Evolutionary conservation across 2,888 invertebrate species (phyloP).

Genomic region (Sinhomidia bicolor): DNA sequence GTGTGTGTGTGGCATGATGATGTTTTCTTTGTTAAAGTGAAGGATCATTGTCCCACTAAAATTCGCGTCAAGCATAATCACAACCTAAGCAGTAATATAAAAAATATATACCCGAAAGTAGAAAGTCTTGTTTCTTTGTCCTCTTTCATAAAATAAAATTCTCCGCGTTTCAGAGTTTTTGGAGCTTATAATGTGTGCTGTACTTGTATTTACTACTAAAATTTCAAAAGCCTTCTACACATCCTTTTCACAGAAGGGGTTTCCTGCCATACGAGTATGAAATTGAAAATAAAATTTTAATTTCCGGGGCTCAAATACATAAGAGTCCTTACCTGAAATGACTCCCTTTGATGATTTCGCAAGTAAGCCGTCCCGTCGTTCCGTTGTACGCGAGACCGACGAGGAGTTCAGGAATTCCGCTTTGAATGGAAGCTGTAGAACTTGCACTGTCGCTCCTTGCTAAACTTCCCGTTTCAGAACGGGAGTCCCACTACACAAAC

Average conservation of each 20-base stretch:
- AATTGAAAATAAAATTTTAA: slow-evolving; percentile 31
- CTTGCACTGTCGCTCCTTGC: slow-evolving; percentile 96
- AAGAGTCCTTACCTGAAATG: slow-evolving; percentile 84
- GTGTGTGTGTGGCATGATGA: no score
- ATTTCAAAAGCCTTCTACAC: neutral
- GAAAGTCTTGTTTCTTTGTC: no score
- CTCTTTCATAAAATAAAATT: neutral
- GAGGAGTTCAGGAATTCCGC: slow-evolving; percentile 93
- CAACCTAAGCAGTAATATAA: no score
- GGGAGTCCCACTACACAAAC: slow-evolving; percentile 82
- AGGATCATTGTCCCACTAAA: neutral
- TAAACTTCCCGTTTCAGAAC: slow-evolving; percentile 87
- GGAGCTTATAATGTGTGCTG: no score
- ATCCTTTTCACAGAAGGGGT: neutral
- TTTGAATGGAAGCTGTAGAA: slow-evolving; percentile 92
- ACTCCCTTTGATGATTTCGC: slow-evolving; percentile 92
- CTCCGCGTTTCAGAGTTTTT: no score
- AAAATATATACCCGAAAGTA: no score
- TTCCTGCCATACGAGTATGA: neutral
- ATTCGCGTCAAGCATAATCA: no score
- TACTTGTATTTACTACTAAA: neutral
- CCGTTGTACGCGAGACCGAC: slow-evolving; percentile 95
- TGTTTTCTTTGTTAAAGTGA: no score
- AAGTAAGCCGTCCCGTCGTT: slow-evolving; percentile 95
- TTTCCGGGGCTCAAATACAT: slow-evolving; percentile 23